Evolutionary conservation across 37 sponge, comb jelly and placozoan species (phyloP), one percentile per base, ranked within the genome.

Genomic region (Chondrosia reniformis): DNA sequence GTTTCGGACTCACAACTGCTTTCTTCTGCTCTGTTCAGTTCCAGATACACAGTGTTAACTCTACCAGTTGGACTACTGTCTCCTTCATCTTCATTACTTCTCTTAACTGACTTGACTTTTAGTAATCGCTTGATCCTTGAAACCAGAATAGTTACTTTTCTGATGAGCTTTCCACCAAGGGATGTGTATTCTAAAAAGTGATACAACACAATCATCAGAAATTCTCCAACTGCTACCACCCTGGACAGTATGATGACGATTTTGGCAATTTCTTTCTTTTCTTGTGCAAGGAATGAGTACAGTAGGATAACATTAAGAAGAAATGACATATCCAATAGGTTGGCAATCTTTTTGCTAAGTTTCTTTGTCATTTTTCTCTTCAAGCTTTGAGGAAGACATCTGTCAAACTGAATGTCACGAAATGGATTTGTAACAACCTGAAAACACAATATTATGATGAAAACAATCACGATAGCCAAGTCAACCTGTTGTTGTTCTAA

Each of bases 101-200:
- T n/a, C n/a, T n/a, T n/a, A n/a, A n/a, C n/a, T n/a, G n/a, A n/a
- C n/a, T n/a, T n/a, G n/a, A n/a, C n/a, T n/a, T n/a, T n/a, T n/a
- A n/a, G n/a, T n/a, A n/a, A n/a, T n/a, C n/a, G n/a, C n/a, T n/a
- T n/a, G n/a, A n/a, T n/a, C n/a, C n/a, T n/a, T n/a, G n/a, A n/a
- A n/a, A n/a, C n/a, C n/a, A n/a, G n/a, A n/a, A n/a, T n/a, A n/a
- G n/a, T n/a, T n/a, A n/a, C n/a, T n/a, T n/a, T n/a, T n/a, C n/a
- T n/a, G n/a, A n/a, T n/a, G n/a, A n/a, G n/a, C n/a, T n/a, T n/a
- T n/a, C n/a, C n/a, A n/a, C 43, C 72, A 21, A 69, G 22, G 2
- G 72, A 44, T 4, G 72, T 69, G 43, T 69, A 69, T 39, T 69
- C 72, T 39, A 69, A 21, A 0, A 25, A 9, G 43, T 69, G 72